phyloP scores from a whole-genome alignment of 2,797 vertebrate genomes.

The Coregonus ussuriensis region DNA sequence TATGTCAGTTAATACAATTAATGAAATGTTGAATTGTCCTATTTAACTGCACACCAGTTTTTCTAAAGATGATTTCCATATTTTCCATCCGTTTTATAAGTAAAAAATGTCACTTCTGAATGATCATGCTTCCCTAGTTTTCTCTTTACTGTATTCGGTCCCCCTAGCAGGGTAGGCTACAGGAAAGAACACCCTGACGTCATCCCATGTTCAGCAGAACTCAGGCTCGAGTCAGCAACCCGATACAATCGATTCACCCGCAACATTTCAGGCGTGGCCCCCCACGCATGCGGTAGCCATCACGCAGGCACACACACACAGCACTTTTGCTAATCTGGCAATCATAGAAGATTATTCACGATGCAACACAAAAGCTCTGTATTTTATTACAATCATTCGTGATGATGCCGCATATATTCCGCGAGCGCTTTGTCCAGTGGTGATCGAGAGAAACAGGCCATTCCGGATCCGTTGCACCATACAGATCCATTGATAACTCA shows the following conservation, averaged over 20 bases:
- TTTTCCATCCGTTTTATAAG: conserved; percentile 79
- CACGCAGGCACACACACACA: not conserved
- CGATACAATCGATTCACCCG: conserved; percentile 23
- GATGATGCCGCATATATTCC: not conserved
- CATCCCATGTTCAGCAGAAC: conserved; percentile 9
- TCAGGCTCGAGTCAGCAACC: conserved; percentile 14
- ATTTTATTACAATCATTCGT: not conserved
- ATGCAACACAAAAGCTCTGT: not conserved
- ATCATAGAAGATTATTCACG: not conserved
- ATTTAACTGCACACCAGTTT: conserved; percentile 60
- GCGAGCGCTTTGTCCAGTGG: not conserved
- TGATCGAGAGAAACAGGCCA: not conserved
- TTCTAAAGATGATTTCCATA: conserved; percentile 73
- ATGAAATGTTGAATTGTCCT: conserved; percentile 37
- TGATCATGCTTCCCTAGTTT: conserved; percentile 30
- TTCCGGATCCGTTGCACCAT: not conserved
- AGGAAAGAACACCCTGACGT: conserved; percentile 8
- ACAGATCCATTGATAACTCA: not conserved
- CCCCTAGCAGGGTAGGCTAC: not conserved
- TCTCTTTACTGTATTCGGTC: conserved; percentile 55
- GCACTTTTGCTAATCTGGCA: not conserved
- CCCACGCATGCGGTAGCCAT: not conserved
- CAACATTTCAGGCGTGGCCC: conserved; percentile 20
- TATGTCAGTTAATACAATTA: not conserved
- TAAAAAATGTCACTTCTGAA: conserved; percentile 62